Percentiles rank a stretch among this genome's conserved stretches.
These are phyloP conservation scores for Pardalotus punctatus DNA, from an alignment of 2,113 vertebrate genomes.

Conservation along the genomic window DNA sequence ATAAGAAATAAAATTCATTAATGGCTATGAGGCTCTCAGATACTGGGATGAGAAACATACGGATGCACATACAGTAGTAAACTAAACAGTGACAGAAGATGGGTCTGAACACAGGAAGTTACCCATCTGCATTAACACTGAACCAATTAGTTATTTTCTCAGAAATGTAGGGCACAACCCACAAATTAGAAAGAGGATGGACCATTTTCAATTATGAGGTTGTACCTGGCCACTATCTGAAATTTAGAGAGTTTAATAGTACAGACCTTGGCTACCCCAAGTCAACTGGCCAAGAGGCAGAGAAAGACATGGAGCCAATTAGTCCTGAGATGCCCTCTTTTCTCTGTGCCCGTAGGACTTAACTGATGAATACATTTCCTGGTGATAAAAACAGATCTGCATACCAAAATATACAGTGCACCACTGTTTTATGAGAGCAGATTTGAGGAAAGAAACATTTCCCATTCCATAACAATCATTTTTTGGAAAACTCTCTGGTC, in stretches of 20 bases:
- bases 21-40: background rate
- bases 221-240: background rate
- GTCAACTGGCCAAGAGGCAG: background rate
- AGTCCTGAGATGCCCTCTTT: background rate
- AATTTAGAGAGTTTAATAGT: background rate
- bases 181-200: background rate
- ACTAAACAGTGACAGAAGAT: background rate
- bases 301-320: background rate
- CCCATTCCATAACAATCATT: background rate
- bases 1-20: background rate
- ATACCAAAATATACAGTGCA: background rate
- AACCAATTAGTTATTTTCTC: background rate
- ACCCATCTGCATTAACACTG: background rate
- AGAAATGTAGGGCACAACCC: background rate
- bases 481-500: background rate
- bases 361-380: background rate
- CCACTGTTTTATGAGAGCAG: background rate
- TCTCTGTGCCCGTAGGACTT: background rate
- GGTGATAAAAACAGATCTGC: background rate
- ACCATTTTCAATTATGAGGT: background rate
- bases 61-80: background rate
- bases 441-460: background rate
- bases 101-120: background rate
- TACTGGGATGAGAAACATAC: background rate
- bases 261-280: background rate